phyloP scores from a whole-genome alignment of 2,113 vertebrate species.

The Aplodontia rufa region DNA sequence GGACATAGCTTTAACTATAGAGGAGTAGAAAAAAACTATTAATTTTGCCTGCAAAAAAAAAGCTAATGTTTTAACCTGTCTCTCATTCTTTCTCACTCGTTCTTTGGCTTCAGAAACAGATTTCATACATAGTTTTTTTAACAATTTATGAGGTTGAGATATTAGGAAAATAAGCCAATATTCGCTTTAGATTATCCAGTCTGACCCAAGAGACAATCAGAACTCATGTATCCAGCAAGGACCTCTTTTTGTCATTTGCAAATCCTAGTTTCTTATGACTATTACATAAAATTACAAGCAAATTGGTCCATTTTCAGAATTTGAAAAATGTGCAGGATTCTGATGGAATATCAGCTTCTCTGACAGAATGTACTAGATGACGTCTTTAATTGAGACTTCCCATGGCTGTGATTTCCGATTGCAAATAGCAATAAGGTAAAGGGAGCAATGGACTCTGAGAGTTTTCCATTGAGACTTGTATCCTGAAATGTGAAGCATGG shows the following conservation, averaged over 20 bases:
- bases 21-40: background rate
- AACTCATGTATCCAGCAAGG: background rate
- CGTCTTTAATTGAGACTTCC: background rate
- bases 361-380: background rate
- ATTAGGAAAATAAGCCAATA: slow-evolving; percentile 54
- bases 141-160: slow-evolving; percentile 48
- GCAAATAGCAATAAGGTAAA: background rate
- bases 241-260: background rate
- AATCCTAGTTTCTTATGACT: background rate
- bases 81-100: background rate
- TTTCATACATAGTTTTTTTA: background rate
- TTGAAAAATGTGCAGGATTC: background rate
- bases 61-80: slow-evolving; percentile 22
- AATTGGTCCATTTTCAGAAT: slow-evolving; percentile 3
- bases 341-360: background rate
- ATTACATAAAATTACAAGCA: background rate
- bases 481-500: background rate
- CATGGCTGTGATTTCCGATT: background rate
- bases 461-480: background rate
- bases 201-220: background rate
- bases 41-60: slow-evolving; percentile 31
- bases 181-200: background rate
- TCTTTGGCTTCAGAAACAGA: slow-evolving; percentile 41
- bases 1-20: slow-evolving; percentile 31
- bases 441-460: background rate